Percentiles rank a stretch among this genome's conserved stretches.
Conservation (phyloP, 2,888 invertebrate species). For the Hypercompe scribonia region DNA sequence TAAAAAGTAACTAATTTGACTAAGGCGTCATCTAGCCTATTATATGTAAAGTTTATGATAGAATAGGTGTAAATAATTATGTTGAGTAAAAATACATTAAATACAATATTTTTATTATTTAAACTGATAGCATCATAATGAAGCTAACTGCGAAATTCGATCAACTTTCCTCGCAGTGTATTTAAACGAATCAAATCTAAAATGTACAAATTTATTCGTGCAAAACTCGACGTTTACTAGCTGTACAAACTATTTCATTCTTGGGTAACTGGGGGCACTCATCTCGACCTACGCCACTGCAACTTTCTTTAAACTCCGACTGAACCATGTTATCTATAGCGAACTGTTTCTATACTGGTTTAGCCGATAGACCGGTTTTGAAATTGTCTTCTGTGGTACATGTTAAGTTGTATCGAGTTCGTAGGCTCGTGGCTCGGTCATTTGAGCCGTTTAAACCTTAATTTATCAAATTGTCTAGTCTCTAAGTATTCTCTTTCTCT, state of each 20-base stretch:
- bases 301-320: conserved; percentile 75
- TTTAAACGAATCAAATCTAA: conserved; percentile 33
- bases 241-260: conserved; percentile 53
- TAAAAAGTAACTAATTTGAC: too few relatives aligned
- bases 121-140: neutral
- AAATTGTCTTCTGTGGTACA: conserved; percentile 40
- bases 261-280: conserved; percentile 54
- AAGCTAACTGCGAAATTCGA: conserved; percentile 16
- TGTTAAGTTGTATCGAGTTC: conserved; percentile 15
- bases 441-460: neutral
- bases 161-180: conserved; percentile 24
- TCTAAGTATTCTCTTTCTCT: neutral
- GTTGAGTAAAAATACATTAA: neutral
- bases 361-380: conserved; percentile 59
- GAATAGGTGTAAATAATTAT: neutral
- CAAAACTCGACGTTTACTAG: conserved; percentile 35
- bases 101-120: neutral
- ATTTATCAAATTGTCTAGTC: neutral
- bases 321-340: conserved; percentile 44
- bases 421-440: conserved; percentile 4
- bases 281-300: conserved; percentile 78
- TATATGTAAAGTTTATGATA: neutral
- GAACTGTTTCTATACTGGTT: conserved; percentile 61
- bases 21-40: too few relatives aligned
- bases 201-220: conserved; percentile 46